Base-by-base conservation (phyloP, 2,113 vertebrate species). In the Trichechus manatus region DNA sequence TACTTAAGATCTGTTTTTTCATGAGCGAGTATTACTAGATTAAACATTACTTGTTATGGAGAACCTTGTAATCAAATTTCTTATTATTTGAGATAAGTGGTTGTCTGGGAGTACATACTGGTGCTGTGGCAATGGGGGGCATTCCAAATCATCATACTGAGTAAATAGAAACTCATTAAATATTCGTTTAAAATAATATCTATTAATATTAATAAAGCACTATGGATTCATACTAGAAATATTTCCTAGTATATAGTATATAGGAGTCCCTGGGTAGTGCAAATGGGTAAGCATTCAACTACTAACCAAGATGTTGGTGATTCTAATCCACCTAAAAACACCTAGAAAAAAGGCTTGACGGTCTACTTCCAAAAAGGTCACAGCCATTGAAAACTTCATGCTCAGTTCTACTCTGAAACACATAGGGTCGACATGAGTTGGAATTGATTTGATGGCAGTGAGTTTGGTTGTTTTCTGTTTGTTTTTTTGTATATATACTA, bases 1-100 rank as follows among this genome's bases (percentile, higher is more conserved):
- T 96, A 13, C 74, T 94, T 78, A 84, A 72, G 31, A 66, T 77
- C 20, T 22, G 25, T 27, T 85, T 88, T 64, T 87, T 85, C 42
- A 31, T 61, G 44, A 25, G 20, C n/a, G 82, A 22, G 13, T 47
- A 7, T 66, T 92, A 72, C 22, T 39, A 92, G 42, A 53, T 93
- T 79, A 47, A 59, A 59, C 14, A 13, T 68, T 59, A 47, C 22
- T 91, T 85, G 6, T 88, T 47, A 61, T 11, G 15, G 25, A 80
- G 4, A 83, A 3, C 39, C 47, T 66, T 88, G 6, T 42, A 74
- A 91, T 14, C 33, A 64, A 9, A 13, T 63, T 56, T 94, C 22
- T 59, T 91, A 19, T 79, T 91, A 72, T 44, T 84, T 90, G 50
- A 70, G n/a, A 29, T n/a, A 59, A 39, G 11, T 68, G 33, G 6